phyloP scores from a whole-genome alignment of 2,888 invertebrate species.

The Cheilosia scutellata region DNA sequence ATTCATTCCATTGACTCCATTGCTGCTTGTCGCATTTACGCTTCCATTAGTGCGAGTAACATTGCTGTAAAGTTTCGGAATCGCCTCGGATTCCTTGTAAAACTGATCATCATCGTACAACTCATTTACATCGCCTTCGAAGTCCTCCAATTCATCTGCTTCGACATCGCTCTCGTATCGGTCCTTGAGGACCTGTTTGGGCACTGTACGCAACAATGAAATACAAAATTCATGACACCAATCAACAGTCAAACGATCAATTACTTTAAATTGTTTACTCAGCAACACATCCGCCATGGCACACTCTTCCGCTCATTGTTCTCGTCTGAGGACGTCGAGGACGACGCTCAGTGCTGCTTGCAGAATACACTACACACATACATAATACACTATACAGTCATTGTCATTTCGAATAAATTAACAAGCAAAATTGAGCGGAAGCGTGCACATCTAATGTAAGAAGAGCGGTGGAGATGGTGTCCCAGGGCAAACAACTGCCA shows the following conservation, averaged over 20 bases:
- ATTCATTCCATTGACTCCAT: conserved; percentile 75
- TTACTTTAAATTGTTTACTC: conserved; percentile 69
- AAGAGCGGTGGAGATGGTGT: conserved; percentile 1
- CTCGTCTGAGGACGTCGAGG: neutral
- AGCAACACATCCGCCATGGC: conserved; percentile 37
- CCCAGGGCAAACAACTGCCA: conserved; percentile 34
- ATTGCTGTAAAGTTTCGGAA: conserved; percentile 84
- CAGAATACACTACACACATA: neutral
- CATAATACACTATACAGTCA: neutral
- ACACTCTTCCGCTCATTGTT: conserved; percentile 10
- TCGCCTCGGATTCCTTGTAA: conserved; percentile 86
- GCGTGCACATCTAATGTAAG: conserved; percentile 41
- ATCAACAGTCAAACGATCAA: conserved; percentile 70
- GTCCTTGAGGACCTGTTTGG: conserved; percentile 92
- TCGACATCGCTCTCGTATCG: conserved; percentile 92
- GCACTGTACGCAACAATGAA: conserved; percentile 86
- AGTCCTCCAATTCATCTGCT: conserved; percentile 89
- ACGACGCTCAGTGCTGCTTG: too few species aligned
- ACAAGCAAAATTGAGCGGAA: conserved; percentile 42
- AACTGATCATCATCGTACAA: conserved; percentile 86
- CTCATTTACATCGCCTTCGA: conserved; percentile 85
- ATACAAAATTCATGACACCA: conserved; percentile 70
- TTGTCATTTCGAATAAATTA: conserved; percentile 30
- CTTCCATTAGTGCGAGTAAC: conserved; percentile 78
- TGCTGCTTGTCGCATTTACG: conserved; percentile 75